These are phyloP conservation scores for Anser brachyrhynchus DNA, from an alignment of 2,113 vertebrate genomes.

Conservation along the genomic window DNA sequence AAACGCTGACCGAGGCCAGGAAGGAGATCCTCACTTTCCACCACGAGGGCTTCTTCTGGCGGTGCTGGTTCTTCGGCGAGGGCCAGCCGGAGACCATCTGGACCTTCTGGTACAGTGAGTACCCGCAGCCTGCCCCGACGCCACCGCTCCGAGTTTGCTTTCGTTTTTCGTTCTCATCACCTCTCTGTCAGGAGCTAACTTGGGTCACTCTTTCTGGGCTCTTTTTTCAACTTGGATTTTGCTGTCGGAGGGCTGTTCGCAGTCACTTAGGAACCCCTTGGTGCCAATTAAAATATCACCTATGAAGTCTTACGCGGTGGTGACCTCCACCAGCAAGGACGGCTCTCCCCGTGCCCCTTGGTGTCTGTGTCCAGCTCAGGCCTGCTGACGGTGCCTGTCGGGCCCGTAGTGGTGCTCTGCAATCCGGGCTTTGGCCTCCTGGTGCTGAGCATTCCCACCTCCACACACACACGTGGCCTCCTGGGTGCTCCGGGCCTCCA, in stretches of 20 bases:
- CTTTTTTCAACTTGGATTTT: neutral
- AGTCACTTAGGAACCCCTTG: neutral
- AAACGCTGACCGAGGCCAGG: neutral
- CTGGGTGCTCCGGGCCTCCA: neutral
- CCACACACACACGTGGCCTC: fast-evolving
- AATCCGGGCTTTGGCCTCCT: neutral
- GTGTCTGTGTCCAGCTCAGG: neutral
- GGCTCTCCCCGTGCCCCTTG: neutral
- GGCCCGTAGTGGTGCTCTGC: neutral
- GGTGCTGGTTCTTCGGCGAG: constrained; percentile 83
- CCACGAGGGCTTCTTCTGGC: constrained; percentile 90
- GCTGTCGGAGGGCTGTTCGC: neutral
- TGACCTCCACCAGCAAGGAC: neutral
- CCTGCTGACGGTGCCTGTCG: neutral
- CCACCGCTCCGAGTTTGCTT: neutral
- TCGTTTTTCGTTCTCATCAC: fast-evolving
- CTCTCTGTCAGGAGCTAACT: neutral
- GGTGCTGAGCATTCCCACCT: neutral
- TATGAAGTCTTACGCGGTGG: too few relatives aligned
- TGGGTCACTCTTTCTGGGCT: neutral
- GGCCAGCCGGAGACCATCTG: constrained; percentile 74
- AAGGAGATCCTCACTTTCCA: constrained; percentile 77
- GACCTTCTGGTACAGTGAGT: constrained; percentile 88
- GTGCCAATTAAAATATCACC: neutral
- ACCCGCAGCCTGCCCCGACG: neutral